phyloP scores from a whole-genome alignment of 2,113 vertebrate genomes.

The Notarius lentiginosus region DNA sequence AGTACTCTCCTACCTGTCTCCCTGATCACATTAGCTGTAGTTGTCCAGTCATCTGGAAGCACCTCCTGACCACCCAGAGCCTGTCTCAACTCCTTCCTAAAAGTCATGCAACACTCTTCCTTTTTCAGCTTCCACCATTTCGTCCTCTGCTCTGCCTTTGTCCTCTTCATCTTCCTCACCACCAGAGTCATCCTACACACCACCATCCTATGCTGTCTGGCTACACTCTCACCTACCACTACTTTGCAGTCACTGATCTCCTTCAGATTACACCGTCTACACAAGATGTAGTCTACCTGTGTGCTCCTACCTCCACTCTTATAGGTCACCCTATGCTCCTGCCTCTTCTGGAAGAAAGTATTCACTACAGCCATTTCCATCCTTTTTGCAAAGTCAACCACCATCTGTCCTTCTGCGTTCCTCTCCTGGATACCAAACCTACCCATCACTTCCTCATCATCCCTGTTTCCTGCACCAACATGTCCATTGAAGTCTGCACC shows the following conservation, averaged over 20 bases:
- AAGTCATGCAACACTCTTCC: not conserved
- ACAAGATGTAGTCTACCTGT: not conserved
- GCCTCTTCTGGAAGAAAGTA: no score
- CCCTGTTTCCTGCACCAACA: no score
- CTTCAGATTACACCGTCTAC: not conserved
- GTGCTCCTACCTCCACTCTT: not conserved
- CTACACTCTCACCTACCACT: not conserved
- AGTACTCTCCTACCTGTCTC: not conserved
- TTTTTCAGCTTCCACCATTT: not conserved
- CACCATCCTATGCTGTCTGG: constrained; percentile 15
- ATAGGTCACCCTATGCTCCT: no score
- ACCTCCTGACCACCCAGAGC: not conserved
- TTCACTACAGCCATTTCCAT: no score
- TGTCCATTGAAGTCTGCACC: no score
- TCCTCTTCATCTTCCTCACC: not conserved
- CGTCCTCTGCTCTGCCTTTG: not conserved
- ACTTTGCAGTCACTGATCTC: constrained; percentile 4
- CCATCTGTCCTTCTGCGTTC: no score
- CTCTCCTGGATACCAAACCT: not conserved
- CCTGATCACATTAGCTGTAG: not conserved
- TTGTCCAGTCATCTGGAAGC: not conserved
- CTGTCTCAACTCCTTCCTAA: not conserved
- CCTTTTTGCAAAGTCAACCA: no score
- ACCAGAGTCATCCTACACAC: not conserved
- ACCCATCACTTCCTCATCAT: not conserved